phyloP scores from a whole-genome alignment of 2,113 vertebrate species.

The Brachionichthys hirsutus region DNA sequence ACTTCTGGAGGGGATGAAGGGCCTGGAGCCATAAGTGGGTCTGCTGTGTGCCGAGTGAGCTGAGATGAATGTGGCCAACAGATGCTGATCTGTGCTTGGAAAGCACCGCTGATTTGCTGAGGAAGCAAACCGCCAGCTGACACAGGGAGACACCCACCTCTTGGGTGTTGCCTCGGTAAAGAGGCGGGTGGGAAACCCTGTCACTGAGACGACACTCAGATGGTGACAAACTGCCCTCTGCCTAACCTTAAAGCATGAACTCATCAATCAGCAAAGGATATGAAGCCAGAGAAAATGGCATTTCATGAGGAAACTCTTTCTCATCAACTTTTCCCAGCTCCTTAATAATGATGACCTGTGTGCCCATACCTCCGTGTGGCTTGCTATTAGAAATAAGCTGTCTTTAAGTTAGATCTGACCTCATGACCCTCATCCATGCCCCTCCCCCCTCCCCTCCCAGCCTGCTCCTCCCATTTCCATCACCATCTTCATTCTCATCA shows the following conservation, averaged over 20 bases:
- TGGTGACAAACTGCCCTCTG: constrained; percentile 4
- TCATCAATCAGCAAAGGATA: constrained; percentile 16
- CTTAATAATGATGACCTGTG: not conserved
- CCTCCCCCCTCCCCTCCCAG: no score
- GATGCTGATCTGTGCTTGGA: constrained; percentile 56
- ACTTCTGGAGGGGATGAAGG: constrained; percentile 40
- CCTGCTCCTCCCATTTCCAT: constrained; percentile 17
- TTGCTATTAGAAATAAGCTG: constrained; percentile 23
- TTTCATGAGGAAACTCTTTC: constrained; percentile 10
- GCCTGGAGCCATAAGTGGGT: constrained; percentile 51
- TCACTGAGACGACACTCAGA: not conserved
- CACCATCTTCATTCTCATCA: constrained; percentile 16
- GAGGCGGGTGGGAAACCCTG: not conserved
- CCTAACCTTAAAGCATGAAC: constrained; percentile 16
- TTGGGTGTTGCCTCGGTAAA: constrained; percentile 15
- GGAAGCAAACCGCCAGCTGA: constrained; percentile 29
- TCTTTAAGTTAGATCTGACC: constrained; percentile 31
- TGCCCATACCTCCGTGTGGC: not conserved
- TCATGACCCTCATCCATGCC: constrained; percentile 9
- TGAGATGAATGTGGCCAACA: constrained; percentile 53
- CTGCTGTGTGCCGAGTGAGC: constrained; percentile 50
- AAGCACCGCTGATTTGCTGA: constrained; percentile 44
- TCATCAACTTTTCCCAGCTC: constrained; percentile 7
- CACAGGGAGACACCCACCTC: constrained; percentile 35
- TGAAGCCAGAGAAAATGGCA: not conserved